phyloP scores from a whole-genome alignment of 2,797 vertebrate species.

The Anomalospiza imberbis region DNA sequence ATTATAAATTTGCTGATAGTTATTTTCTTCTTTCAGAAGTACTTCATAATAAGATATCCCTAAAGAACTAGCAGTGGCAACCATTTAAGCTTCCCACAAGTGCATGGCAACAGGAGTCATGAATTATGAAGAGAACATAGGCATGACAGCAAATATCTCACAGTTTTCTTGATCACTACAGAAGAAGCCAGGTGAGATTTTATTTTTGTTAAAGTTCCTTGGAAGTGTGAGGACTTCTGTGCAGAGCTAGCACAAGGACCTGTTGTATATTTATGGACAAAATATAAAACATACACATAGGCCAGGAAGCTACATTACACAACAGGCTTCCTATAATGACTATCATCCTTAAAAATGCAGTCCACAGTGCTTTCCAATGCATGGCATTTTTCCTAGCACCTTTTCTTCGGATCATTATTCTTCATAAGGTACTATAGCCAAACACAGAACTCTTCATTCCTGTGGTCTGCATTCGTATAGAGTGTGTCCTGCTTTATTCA shows the following conservation, averaged over 20 bases:
- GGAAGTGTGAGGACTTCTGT: background rate
- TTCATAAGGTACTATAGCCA: background rate
- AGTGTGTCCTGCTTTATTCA: background rate
- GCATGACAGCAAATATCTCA: background rate
- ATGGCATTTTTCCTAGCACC: background rate
- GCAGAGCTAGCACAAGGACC: background rate
- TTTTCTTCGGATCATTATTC: background rate
- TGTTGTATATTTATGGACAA: background rate
- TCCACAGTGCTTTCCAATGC: background rate
- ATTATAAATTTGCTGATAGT: constrained; percentile 5
- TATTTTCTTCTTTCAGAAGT: constrained; percentile 24
- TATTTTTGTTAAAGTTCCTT: background rate
- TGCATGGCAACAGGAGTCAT: background rate
- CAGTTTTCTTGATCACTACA: background rate
- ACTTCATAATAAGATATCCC: background rate
- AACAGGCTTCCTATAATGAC: background rate
- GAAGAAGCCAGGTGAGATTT: background rate
- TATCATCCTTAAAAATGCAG: background rate
- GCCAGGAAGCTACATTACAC: background rate
- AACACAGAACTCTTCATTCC: background rate
- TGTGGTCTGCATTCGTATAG: background rate
- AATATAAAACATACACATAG: background rate
- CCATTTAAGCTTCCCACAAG: background rate
- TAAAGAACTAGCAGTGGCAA: background rate
- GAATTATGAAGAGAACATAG: background rate